Percentiles rank a stretch among this genome's conserved stretches.
These are phyloP conservation scores for Lepas anatifera DNA, from an alignment of 2,888 invertebrate genomes.

Conservation along the genomic window DNA sequence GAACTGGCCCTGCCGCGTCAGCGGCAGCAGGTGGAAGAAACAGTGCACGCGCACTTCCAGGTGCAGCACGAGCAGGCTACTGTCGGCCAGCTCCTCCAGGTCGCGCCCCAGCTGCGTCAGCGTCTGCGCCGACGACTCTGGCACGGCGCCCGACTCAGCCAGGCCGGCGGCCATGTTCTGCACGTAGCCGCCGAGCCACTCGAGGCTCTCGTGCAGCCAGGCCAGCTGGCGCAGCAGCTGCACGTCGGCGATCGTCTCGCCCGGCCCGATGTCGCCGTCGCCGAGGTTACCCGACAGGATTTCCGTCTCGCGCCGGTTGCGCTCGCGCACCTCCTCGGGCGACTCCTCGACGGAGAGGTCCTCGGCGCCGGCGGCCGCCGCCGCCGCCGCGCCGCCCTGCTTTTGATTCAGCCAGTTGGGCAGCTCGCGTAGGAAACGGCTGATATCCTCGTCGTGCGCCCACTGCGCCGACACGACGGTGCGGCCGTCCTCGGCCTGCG, in stretches of 20 bases:
- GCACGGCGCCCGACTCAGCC: slow-evolving; percentile 54
- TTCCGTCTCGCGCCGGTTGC: slow-evolving; percentile 75
- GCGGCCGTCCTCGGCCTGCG: slow-evolving; percentile 62
- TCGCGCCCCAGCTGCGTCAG: slow-evolving; percentile 54
- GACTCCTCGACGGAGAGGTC: slow-evolving; percentile 23
- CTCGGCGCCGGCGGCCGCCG: slow-evolving; percentile 17
- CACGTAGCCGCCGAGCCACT: slow-evolving; percentile 7
- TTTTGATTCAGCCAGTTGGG: slow-evolving; percentile 65
- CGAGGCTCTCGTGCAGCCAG: slow-evolving; percentile 83
- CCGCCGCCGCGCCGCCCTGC: slow-evolving; percentile 27
- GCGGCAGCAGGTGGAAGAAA: slow-evolving; percentile 73
- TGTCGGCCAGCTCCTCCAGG: slow-evolving; percentile 79
- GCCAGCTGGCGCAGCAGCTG: slow-evolving; percentile 70
- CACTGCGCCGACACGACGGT: slow-evolving; percentile 56
- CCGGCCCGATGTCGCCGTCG: slow-evolving; percentile 67
- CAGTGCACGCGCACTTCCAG: slow-evolving; percentile 91
- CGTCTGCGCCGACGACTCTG: slow-evolving; percentile 48
- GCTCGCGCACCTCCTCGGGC: slow-evolving; percentile 30
- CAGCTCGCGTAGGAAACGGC: slow-evolving; percentile 70
- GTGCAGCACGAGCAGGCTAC: slow-evolving; percentile 80
- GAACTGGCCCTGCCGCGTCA: slow-evolving; percentile 29
- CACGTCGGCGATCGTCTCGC: slow-evolving; percentile 77
- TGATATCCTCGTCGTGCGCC: slow-evolving; percentile 91
- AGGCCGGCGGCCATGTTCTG: slow-evolving; percentile 19
- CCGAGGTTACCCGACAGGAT: slow-evolving; percentile 84